Evolutionary conservation across 2,113 vertebrate genomes (phyloP).

Genomic region (Vulpes ferrilata): DNA sequence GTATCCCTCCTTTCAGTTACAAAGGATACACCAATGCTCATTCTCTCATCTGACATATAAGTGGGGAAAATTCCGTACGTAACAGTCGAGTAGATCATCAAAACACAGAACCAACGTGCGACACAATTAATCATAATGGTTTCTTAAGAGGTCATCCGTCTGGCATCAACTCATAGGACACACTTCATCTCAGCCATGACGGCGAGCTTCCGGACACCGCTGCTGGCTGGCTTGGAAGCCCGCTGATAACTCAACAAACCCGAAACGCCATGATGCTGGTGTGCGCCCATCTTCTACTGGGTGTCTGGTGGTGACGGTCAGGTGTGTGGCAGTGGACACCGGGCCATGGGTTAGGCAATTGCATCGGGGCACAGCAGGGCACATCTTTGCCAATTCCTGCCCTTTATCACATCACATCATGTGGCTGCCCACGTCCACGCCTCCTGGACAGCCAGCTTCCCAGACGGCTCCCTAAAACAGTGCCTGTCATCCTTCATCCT

Average conservation of each 20-base stretch:
- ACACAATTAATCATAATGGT: background rate
- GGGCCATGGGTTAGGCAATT: background rate
- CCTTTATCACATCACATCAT: accelerated
- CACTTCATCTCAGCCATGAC: background rate
- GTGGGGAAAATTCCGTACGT: background rate
- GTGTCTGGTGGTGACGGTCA: accelerated
- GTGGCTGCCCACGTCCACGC: accelerated
- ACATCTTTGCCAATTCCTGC: background rate
- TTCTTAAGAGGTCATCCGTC: background rate
- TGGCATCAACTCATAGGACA: background rate
- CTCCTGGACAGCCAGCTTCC: accelerated
- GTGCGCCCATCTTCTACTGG: accelerated
- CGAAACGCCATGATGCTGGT: accelerated
- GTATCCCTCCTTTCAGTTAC: background rate
- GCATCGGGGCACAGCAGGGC: accelerated
- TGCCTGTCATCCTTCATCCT: accelerated
- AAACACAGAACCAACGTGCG: background rate
- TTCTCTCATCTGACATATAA: background rate
- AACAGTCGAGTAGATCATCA: background rate
- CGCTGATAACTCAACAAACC: accelerated
- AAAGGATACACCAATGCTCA: background rate
- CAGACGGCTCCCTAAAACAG: too few species aligned
- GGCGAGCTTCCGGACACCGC: accelerated
- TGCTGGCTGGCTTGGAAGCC: background rate
- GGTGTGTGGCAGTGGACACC: accelerated